Evolutionary conservation across 2,113 vertebrate species (phyloP).

Genomic region (Corydoras maculifer): DNA sequence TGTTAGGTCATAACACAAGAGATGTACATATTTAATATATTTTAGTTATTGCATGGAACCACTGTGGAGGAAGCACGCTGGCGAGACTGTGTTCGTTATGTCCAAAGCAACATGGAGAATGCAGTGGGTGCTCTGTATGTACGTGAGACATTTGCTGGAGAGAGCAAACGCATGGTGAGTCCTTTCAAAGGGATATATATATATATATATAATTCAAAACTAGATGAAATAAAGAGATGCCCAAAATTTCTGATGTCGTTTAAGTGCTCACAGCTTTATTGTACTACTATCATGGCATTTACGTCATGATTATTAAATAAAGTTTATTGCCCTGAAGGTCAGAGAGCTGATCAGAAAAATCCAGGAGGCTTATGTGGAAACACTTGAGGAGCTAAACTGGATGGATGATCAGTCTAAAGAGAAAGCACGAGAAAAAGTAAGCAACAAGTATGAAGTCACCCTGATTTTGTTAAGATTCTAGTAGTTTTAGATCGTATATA

Average conservation of each 20-base stretch:
- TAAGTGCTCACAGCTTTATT: too few relatives aligned
- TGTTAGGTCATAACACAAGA: too few relatives aligned
- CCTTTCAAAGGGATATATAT: too few relatives aligned
- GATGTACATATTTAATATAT: too few relatives aligned
- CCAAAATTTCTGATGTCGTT: too few relatives aligned
- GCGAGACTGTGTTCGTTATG: slow-evolving; percentile 88
- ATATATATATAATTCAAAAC: too few relatives aligned
- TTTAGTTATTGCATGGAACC: slow-evolving; percentile 83
- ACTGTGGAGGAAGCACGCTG: slow-evolving; percentile 85
- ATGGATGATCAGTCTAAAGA: slow-evolving; percentile 85
- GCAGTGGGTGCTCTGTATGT: slow-evolving; percentile 91
- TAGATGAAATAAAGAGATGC: too few relatives aligned
- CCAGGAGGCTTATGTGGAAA: slow-evolving; percentile 84
- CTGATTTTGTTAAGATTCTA: too few relatives aligned
- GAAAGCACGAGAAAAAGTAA: slow-evolving; percentile 86
- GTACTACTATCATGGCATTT: too few relatives aligned
- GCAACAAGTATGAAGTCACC: neutral
- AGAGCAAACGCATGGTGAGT: slow-evolving; percentile 88
- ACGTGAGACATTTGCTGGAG: slow-evolving; percentile 78
- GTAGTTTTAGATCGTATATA: too few relatives aligned
- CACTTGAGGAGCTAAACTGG: slow-evolving; percentile 86
- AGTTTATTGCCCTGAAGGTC: slow-evolving; percentile 64
- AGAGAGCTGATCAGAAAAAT: slow-evolving; percentile 83
- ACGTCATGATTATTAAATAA: too few relatives aligned
- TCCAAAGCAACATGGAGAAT: slow-evolving; percentile 93